A percentile compares a stretch with the other conserved stretches of the same genome.
phyloP scores from a whole-genome alignment of 1,140 invertebrate genomes.

The Panagrolaimus sp. region DNA sequence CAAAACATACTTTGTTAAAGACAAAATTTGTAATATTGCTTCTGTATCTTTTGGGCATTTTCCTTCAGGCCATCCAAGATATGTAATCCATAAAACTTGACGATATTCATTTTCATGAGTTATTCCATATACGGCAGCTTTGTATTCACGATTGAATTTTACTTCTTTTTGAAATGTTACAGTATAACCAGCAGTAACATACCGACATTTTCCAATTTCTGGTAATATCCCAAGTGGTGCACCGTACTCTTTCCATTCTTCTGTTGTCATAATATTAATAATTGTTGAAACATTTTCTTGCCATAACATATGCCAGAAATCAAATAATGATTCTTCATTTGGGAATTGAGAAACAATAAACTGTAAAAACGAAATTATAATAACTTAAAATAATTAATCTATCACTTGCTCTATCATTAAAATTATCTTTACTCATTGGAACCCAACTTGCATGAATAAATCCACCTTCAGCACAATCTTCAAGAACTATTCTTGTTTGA shows the following conservation, averaged over 20 bases:
- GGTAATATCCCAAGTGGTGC: neutral
- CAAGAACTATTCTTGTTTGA: neutral
- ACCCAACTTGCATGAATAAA: conserved; percentile 10
- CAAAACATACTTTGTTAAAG: neutral
- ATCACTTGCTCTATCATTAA: neutral
- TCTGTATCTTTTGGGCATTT: neutral
- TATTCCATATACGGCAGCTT: neutral
- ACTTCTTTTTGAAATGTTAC: conserved; percentile 12
- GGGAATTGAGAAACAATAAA: conserved; percentile 1
- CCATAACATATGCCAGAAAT: conserved; percentile 13
- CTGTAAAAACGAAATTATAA: neutral
- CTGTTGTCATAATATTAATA: neutral
- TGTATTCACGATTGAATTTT: neutral
- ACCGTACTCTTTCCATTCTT: neutral
- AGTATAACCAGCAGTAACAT: neutral
- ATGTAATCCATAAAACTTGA: conserved; percentile 1
- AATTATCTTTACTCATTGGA: neutral
- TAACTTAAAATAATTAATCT: neutral
- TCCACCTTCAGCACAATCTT: conserved; percentile 1
- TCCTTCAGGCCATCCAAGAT: neutral
- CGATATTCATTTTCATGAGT: conserved; percentile 5
- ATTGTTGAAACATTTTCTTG: neutral
- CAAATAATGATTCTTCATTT: neutral
- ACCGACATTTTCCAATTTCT: neutral
- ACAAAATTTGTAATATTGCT: neutral